Base-by-base conservation (phyloP, 2,888 invertebrate genomes). In the Listrodromus nycthemerus region DNA sequence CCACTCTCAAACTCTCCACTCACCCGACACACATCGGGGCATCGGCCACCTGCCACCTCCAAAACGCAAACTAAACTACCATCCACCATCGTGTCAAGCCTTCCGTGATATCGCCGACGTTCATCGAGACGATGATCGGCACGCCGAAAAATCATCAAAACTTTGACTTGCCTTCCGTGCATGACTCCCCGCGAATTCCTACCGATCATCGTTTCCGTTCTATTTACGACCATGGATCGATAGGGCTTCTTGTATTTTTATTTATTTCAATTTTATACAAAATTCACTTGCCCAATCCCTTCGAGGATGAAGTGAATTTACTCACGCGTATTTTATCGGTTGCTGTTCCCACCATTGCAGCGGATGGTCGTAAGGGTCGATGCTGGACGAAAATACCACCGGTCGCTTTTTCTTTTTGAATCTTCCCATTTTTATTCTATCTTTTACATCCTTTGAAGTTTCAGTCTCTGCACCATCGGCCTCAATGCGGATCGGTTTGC, bases 281-380 rank as follows among this genome's bases (percentile, higher is more conserved):
- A 21, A 52, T 45, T 41, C 13, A 41, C 41, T 13, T 13, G 41
- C 41, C 2, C 41, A 13, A 41, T 13, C 3, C 37, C 27, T 61
- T 61, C 6, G 6, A 30, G 6, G 7, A 19, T 55, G 33, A 41
- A 41, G 37, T 52, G 45, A 27, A 27, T 69, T 24, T 63, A 88
- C 88, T 88, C 78, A 88, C 88, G 88, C 88, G 70, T 88, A 88
- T 88, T 87, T 88, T 66, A 88, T 83, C 0, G 87, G 87, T 33
- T 84, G 80, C 7, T 21, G 76, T 52, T 88, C 87, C 88, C 88
- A 88, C 88, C 88, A 88, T 80, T 55, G 82, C 7, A 87, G 58
- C 2, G 88, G 85, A 37, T 67, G 55, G 19, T 87, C 88, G 76
- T 84, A 83, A n/a, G 84, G 87, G 82, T 88, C 88, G 8, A 84